Evolutionary conservation across 2,888 invertebrate species (phyloP).

Genomic region (Nemurella pictetii): DNA sequence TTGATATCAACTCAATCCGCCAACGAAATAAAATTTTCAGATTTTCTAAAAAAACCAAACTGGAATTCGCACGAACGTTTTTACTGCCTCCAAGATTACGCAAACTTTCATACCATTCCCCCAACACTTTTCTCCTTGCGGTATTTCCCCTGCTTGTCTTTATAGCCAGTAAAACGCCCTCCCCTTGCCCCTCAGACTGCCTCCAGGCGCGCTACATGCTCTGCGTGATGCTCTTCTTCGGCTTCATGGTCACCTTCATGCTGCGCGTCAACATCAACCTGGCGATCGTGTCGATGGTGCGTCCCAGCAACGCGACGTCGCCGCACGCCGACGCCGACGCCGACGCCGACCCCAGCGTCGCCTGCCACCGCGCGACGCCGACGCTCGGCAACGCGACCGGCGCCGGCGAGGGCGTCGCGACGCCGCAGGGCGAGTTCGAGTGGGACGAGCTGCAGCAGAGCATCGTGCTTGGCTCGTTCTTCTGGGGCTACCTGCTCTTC

Average conservation of each 20-base stretch:
- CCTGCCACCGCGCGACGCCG: not conserved
- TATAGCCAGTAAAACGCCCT: too few relatives aligned
- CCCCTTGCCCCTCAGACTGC: too few relatives aligned
- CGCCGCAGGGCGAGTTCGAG: conserved; percentile 45
- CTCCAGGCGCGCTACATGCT: conserved; percentile 43
- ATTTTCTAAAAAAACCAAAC: too few relatives aligned
- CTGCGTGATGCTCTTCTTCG: conserved; percentile 45
- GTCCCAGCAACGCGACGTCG: conserved; percentile 17
- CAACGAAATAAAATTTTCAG: too few relatives aligned
- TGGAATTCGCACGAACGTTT: too few relatives aligned
- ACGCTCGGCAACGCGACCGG: not conserved
- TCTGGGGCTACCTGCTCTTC: conserved; percentile 54
- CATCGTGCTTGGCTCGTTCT: conserved; percentile 52
- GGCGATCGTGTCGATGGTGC: conserved; percentile 47
- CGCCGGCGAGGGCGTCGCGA: not conserved
- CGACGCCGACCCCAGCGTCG: not conserved
- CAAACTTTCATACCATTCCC: too few relatives aligned
- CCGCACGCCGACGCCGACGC: not conserved
- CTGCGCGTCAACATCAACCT: conserved; percentile 47
- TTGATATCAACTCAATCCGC: too few relatives aligned
- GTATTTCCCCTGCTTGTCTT: too few relatives aligned
- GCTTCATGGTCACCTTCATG: conserved; percentile 46
- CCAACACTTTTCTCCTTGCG: too few relatives aligned
- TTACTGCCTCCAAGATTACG: too few relatives aligned
- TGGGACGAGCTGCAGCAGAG: conserved; percentile 50